phyloP scores from a whole-genome alignment of 2,797 vertebrate species.

The Allobates femoralis region DNA sequence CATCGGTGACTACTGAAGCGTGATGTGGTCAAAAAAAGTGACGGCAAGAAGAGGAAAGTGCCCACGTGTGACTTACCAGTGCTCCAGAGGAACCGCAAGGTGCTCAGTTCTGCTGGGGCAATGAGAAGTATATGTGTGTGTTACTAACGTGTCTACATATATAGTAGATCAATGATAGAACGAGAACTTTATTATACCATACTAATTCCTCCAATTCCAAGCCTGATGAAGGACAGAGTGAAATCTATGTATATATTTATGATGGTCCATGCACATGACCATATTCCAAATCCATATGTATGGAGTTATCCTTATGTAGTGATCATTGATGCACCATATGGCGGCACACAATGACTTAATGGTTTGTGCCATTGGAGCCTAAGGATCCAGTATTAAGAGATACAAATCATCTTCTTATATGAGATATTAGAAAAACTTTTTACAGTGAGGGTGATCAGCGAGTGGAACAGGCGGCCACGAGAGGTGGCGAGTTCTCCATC shows the following conservation, averaged over 20 bases:
- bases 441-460: no score
- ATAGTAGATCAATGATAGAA: background rate
- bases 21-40: background rate
- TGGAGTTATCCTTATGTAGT: no score
- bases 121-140: constrained; percentile 29
- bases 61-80: constrained; percentile 25
- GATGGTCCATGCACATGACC: background rate
- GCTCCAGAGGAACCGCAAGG: constrained; percentile 26
- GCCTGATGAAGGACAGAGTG: background rate
- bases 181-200: background rate
- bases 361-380: no score
- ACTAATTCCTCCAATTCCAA: background rate
- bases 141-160: background rate
- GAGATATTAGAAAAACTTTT: no score
- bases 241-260: background rate
- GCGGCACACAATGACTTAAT: no score
- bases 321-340: no score
- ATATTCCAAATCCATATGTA: background rate
- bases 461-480: no score
- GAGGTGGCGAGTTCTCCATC: no score
- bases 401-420: no score
- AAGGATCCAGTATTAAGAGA: no score
- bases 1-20: background rate
- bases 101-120: constrained; percentile 36
- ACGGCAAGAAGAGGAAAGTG: constrained; percentile 1